Conservation (phyloP, 1,140 invertebrate genomes). For the Aleiodes sp. region DNA sequence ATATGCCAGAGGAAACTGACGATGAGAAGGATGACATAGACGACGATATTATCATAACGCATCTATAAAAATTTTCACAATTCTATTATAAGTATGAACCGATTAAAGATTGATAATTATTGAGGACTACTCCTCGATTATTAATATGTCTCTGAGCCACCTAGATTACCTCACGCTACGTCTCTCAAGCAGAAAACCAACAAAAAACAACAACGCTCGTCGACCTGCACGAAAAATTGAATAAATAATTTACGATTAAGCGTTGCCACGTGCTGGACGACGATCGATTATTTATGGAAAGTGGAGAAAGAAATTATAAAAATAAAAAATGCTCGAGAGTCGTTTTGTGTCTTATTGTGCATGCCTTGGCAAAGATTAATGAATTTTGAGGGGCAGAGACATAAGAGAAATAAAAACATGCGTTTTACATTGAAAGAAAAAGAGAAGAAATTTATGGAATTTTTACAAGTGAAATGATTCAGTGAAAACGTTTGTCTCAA, state of each 20-base stretch:
- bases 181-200: conserved; percentile 5
- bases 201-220: conserved; percentile 26
- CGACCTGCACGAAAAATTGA: conserved; percentile 15
- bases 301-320: neutral
- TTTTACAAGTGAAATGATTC: no score
- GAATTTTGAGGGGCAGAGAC: neutral
- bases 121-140: neutral
- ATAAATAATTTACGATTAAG: conserved; percentile 14
- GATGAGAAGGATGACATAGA: conserved; percentile 86
- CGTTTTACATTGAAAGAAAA: neutral
- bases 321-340: neutral
- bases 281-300: conserved; percentile 9
- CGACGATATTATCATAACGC: conserved; percentile 85
- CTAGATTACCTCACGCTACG: neutral
- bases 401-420: neutral
- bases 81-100: no score
- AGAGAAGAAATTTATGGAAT: neutral
- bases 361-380: neutral
- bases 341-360: neutral
- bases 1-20: conserved; percentile 75
- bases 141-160: neutral
- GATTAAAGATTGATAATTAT: neutral
- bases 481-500: no score
- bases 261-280: neutral
- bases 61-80: conserved; percentile 73